phyloP scores from a whole-genome alignment of 1,140 invertebrate species.

The Lordiphosa collinella region DNA sequence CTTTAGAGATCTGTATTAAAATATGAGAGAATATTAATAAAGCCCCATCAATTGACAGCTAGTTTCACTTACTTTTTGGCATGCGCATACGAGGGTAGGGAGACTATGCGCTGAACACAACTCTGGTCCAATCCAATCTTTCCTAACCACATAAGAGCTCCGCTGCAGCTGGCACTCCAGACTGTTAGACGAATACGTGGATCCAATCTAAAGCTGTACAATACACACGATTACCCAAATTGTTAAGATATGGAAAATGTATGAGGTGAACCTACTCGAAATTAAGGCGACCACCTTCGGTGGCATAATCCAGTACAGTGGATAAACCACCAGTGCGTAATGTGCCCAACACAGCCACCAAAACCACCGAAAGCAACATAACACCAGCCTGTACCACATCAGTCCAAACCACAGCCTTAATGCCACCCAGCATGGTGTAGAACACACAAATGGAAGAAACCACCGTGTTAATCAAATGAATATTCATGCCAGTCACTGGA shows the following conservation, averaged over 20 bases:
- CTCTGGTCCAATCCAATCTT: conserved; percentile 69
- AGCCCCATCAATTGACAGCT: neutral
- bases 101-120: conserved; percentile 71
- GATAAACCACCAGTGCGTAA: conserved; percentile 84
- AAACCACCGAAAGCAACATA: conserved; percentile 87
- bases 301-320: conserved; percentile 83
- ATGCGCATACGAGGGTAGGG: conserved; percentile 54
- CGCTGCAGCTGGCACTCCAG: conserved; percentile 41
- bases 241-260: neutral
- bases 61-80: conserved; percentile 49
- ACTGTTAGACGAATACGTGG: conserved; percentile 54
- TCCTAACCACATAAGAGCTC: conserved; percentile 57
- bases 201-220: conserved; percentile 51
- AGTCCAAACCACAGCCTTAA: conserved; percentile 94
- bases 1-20: conserved; percentile 74
- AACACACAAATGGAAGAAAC: conserved; percentile 90
- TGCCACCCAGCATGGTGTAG: conserved; percentile 90
- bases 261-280: conserved; percentile 81
- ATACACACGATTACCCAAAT: neutral
- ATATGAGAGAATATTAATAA: neutral
- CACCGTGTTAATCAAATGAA: conserved; percentile 85
- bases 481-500: conserved; percentile 87
- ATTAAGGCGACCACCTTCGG: conserved; percentile 82
- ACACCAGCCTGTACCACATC: conserved; percentile 89
- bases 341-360: conserved; percentile 85